Conservation (phyloP, 2,113 vertebrate species). For the Bostrychus sinensis region DNA sequence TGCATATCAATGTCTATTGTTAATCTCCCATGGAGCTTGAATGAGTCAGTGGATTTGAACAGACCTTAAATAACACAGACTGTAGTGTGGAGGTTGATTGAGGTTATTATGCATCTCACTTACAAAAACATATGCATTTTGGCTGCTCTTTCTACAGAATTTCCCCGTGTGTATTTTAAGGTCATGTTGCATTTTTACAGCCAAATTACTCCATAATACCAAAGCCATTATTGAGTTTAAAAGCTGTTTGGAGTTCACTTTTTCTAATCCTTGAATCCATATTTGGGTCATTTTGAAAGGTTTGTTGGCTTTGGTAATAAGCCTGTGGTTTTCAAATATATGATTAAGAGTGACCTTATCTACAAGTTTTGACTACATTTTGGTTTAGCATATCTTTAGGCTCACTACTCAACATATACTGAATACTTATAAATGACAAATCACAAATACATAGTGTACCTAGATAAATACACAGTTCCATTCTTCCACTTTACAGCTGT, state of each 20-base stretch:
- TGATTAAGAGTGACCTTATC: too few species aligned
- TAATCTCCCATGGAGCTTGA: not conserved
- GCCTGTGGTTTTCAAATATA: not conserved
- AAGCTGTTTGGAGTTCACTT: constrained; percentile 32
- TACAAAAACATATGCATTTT: constrained; percentile 54
- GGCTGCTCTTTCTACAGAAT: constrained; percentile 27
- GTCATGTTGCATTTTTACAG: constrained; percentile 27
- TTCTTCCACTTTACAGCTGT: constrained; percentile 18
- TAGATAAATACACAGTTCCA: not conserved
- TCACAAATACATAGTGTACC: not conserved
- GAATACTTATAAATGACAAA: too few species aligned
- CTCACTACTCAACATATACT: too few species aligned
- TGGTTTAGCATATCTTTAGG: too few species aligned
- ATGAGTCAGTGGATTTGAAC: constrained; percentile 14
- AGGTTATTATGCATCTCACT: constrained; percentile 9
- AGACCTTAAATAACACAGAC: constrained; percentile 4
- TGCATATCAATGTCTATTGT: not conserved
- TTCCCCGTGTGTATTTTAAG: constrained; percentile 12
- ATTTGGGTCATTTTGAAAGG: constrained; percentile 28
- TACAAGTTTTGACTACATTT: too few species aligned
- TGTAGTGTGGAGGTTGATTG: constrained; percentile 5
- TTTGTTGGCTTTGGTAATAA: too few species aligned
- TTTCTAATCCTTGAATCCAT: constrained; percentile 40
- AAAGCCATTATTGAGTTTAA: constrained; percentile 22
- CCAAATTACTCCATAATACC: constrained; percentile 34